Percentiles rank a stretch among this genome's conserved stretches.
Conservation (phyloP, 2,888 invertebrate species). For the Microplitis manilae region DNA sequence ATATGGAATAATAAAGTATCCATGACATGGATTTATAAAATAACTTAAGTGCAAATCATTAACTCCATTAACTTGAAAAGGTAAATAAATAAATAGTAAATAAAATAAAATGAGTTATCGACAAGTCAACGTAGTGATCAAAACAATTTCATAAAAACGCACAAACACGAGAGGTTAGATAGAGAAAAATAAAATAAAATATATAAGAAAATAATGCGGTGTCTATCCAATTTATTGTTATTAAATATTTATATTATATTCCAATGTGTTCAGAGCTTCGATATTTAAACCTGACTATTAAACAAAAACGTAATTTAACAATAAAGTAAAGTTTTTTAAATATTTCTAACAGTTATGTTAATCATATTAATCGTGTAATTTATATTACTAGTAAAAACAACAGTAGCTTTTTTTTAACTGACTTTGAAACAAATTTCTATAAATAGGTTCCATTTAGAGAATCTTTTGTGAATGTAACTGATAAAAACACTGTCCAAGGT, state of each 20-base stretch:
- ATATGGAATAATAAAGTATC: not conserved
- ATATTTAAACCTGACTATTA: slow-evolving; percentile 49
- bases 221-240: not conserved
- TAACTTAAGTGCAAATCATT: slow-evolving; percentile 12
- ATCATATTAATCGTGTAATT: not conserved
- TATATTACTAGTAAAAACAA: not conserved
- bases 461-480: not conserved
- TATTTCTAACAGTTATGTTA: not conserved
- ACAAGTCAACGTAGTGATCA: slow-evolving; percentile 11
- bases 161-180: slow-evolving; percentile 10
- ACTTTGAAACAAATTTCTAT: not conserved
- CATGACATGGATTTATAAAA: slow-evolving; percentile 12
- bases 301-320: slow-evolving; percentile 9
- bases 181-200: slow-evolving; percentile 6
- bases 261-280: slow-evolving; percentile 67
- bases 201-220: not conserved
- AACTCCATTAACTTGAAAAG: slow-evolving; percentile 35
- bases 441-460: not conserved
- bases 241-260: slow-evolving; percentile 47
- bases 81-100: slow-evolving; percentile 6
- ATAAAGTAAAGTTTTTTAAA: slow-evolving; percentile 1
- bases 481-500: not conserved
- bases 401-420: not conserved
- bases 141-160: slow-evolving; percentile 18
- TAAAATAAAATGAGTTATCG: not conserved